These are phyloP conservation scores for Gadopsis marmoratus DNA, from an alignment of 2,797 vertebrate species.

Conservation along the genomic window DNA sequence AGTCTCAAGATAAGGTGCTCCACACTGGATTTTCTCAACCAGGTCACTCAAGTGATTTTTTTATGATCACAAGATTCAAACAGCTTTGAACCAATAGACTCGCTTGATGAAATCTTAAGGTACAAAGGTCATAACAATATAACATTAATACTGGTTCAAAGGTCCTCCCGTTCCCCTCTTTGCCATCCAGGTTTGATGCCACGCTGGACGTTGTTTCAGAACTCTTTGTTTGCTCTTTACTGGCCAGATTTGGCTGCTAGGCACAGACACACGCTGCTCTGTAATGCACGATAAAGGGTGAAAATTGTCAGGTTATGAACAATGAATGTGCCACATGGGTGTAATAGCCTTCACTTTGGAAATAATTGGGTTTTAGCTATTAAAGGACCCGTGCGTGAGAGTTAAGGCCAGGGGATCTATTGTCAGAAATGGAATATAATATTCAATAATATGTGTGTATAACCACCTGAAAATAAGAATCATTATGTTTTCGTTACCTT, in stretches of 20 bases:
- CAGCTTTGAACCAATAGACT: conserved; percentile 8
- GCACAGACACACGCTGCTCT: no score
- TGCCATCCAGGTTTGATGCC: neutral
- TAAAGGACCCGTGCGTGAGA: no score
- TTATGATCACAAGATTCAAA: conserved; percentile 14
- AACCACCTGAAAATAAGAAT: no score
- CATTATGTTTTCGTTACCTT: no score
- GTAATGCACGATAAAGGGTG: neutral
- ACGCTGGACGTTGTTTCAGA: neutral
- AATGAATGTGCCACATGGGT: no score
- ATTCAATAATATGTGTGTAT: no score
- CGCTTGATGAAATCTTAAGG: neutral
- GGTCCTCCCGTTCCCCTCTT: conserved; percentile 16
- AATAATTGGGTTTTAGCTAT: neutral
- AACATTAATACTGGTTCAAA: conserved; percentile 40
- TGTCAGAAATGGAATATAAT: no score
- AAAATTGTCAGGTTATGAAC: neutral
- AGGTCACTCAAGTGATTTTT: neutral
- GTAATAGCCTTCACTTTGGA: neutral
- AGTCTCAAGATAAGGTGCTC: neutral
- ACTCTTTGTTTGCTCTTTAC: neutral
- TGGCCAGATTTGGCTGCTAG: neutral
- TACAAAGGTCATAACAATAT: conserved; percentile 40
- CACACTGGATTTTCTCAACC: neutral
- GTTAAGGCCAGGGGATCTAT: no score